These are phyloP conservation scores for Labeo catla DNA, from an alignment of 2,113 vertebrate species.

Conservation along the genomic window DNA sequence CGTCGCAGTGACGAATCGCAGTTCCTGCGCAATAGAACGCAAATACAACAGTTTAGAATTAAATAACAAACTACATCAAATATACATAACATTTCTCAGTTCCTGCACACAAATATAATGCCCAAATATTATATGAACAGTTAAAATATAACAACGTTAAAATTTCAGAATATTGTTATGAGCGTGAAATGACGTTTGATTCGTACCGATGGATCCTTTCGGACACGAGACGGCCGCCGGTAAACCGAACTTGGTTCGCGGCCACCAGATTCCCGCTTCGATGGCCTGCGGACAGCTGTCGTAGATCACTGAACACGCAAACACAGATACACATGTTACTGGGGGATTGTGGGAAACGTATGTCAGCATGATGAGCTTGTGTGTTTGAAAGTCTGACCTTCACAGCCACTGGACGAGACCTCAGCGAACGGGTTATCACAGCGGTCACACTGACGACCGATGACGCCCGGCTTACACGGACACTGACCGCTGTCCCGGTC, in stretches of 20 bases:
- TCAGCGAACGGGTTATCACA: constrained; percentile 98
- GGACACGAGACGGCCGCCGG: constrained; percentile 92
- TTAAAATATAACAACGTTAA: no score
- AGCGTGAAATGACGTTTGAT: neutral
- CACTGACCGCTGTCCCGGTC: constrained; percentile 86
- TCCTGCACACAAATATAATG: no score
- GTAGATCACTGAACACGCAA: constrained; percentile 85
- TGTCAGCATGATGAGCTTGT: constrained; percentile 5
- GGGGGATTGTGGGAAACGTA: neutral
- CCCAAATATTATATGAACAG: no score
- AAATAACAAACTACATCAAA: neutral
- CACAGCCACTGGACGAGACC: constrained; percentile 89
- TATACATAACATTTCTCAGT: no score
- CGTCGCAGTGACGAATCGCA: constrained; percentile 92
- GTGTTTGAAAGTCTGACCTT: constrained; percentile 77
- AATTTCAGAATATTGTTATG: no score
- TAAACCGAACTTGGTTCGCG: constrained; percentile 91
- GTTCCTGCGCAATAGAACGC: constrained; percentile 76
- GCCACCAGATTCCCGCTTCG: constrained; percentile 94
- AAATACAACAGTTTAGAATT: no score
- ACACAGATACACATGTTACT: constrained; percentile 12
- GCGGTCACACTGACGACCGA: constrained; percentile 91
- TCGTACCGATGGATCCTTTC: constrained; percentile 87
- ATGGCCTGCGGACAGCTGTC: constrained; percentile 95
- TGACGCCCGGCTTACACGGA: constrained; percentile 91